These are phyloP conservation scores for Leptocoma aspasia DNA, from an alignment of 2,113 vertebrate genomes.

Conservation along the genomic window DNA sequence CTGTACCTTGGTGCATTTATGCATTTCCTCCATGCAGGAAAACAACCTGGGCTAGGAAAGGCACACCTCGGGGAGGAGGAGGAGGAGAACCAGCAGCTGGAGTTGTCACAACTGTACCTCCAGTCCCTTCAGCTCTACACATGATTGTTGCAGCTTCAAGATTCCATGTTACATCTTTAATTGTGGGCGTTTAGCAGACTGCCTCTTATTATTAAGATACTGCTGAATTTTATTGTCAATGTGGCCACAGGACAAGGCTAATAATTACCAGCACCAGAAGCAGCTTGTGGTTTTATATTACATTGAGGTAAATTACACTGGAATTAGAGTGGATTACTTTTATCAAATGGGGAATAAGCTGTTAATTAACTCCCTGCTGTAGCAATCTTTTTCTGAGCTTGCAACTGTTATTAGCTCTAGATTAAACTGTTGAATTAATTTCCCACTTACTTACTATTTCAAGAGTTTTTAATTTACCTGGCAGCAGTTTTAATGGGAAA, in stretches of 20 bases:
- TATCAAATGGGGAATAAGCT: constrained; percentile 88
- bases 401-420: constrained; percentile 85
- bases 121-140: neutral
- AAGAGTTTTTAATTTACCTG: constrained; percentile 87
- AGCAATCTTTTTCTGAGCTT: constrained; percentile 83
- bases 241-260: constrained; percentile 78
- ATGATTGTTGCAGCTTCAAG: neutral
- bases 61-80: neutral
- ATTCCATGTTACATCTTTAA: constrained; percentile 69
- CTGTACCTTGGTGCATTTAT: neutral
- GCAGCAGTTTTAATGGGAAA: constrained; percentile 85
- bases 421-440: constrained; percentile 89
- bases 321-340: constrained; percentile 88
- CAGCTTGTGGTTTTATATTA: constrained; percentile 88
- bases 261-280: constrained; percentile 80
- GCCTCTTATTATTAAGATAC: constrained; percentile 67
- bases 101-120: neutral
- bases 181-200: constrained; percentile 67
- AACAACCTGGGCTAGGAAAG: neutral
- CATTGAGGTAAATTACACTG: constrained; percentile 87
- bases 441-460: constrained; percentile 87
- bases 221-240: constrained; percentile 74
- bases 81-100: neutral
- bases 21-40: neutral
- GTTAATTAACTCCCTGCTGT: constrained; percentile 90